Percentiles rank a stretch among this genome's conserved stretches.
These are phyloP conservation scores for Perca flavescens DNA, from an alignment of 2,113 vertebrate genomes.

Conservation along the genomic window DNA sequence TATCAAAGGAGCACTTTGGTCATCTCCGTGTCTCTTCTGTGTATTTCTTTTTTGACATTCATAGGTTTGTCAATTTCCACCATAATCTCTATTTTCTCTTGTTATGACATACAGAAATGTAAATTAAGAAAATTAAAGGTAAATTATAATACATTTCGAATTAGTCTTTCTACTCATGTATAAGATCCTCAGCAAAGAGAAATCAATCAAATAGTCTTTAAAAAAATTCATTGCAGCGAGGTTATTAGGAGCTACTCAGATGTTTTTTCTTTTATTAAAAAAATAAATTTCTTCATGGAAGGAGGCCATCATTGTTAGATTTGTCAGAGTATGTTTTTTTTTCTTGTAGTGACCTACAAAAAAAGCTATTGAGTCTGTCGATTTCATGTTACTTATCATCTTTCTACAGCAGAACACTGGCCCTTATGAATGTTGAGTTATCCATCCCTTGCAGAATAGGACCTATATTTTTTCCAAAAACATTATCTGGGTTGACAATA, in stretches of 20 bases:
- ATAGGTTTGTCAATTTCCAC: not conserved
- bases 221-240: not conserved
- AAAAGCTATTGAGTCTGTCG: not conserved
- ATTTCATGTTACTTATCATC: slow-evolving; percentile 18
- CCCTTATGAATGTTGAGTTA: no score
- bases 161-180: not conserved
- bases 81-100: not conserved
- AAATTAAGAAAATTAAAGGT: not conserved
- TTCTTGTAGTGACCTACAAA: slow-evolving; percentile 1
- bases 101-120: not conserved
- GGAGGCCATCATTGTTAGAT: not conserved
- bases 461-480: slow-evolving; percentile 18
- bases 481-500: not conserved
- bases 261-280: no score
- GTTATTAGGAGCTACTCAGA: no score
- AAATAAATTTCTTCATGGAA: not conserved
- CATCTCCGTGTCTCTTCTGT: not conserved
- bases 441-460: slow-evolving; percentile 1
- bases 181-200: not conserved
- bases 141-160: no score
- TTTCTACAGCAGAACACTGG: not conserved
- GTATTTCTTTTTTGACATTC: not conserved
- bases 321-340: not conserved
- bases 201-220: not conserved
- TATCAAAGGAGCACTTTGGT: slow-evolving; percentile 1